These are phyloP conservation scores for Eutolmus rufibarbis DNA, from an alignment of 2,888 invertebrate genomes.

Conservation along the genomic window DNA sequence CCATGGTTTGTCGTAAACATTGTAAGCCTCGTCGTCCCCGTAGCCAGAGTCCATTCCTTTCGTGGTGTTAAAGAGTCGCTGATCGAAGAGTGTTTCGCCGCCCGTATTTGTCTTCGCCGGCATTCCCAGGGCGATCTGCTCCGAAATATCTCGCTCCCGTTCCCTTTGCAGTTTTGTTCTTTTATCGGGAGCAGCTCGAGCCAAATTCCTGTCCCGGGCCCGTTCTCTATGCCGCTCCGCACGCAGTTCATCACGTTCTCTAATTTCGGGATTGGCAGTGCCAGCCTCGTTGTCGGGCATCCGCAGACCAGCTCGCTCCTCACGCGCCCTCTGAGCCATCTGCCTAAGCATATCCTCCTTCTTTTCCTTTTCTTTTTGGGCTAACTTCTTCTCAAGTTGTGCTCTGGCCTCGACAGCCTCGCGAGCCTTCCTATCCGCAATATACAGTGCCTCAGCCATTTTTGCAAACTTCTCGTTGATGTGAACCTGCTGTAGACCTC, in stretches of 20 bases:
- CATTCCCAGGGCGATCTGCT: constrained; percentile 96
- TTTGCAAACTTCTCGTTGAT: constrained; percentile 99
- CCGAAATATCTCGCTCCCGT: constrained; percentile 95
- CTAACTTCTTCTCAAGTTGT: constrained; percentile 93
- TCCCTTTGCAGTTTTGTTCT: constrained; percentile 87
- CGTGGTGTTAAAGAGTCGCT: constrained; percentile 91
- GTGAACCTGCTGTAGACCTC: constrained; percentile 95
- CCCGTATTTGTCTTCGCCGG: constrained; percentile 79
- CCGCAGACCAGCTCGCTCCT: constrained; percentile 84
- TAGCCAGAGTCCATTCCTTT: constrained; percentile 92
- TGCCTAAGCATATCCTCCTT: constrained; percentile 93
- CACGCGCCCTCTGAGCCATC: constrained; percentile 93
- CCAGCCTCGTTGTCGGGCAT: constrained; percentile 62
- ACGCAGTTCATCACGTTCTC: constrained; percentile 85
- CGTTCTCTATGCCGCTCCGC: constrained; percentile 90
- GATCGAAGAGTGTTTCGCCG: constrained; percentile 91
- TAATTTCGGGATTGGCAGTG: constrained; percentile 66
- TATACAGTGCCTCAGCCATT: constrained; percentile 95
- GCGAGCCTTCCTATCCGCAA: constrained; percentile 95
- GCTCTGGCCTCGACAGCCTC: constrained; percentile 98
- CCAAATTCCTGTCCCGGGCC: constrained; percentile 90
- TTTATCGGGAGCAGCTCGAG: constrained; percentile 94
- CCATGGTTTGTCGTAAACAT: constrained; percentile 99
- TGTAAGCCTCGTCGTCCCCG: constrained; percentile 96
- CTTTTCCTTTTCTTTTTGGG: constrained; percentile 97